Conservation (phyloP, 2,797 vertebrate genomes). For the Cygnus olor region DNA sequence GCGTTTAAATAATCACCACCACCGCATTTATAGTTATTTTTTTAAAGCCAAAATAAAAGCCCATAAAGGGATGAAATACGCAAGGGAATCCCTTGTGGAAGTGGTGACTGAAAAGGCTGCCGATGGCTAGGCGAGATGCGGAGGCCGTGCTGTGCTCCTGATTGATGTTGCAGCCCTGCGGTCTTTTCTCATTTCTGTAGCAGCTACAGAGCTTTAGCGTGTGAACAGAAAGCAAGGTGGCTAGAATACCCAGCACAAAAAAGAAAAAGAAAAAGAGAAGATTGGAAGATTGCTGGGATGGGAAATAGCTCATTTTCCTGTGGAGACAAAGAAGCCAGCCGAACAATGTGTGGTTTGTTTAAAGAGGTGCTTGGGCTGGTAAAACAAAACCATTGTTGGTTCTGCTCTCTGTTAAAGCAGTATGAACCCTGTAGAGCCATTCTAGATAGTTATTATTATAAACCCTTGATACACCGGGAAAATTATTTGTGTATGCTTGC, state of each 20-base stretch:
- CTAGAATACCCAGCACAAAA: background rate
- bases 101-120: background rate
- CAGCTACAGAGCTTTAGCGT: accelerated
- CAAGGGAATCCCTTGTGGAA: background rate
- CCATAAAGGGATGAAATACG: background rate
- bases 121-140: background rate
- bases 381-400: accelerated
- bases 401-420: background rate
- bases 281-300: background rate
- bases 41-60: background rate
- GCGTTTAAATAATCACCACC: background rate
- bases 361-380: background rate
- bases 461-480: background rate
- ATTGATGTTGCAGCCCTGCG: background rate
- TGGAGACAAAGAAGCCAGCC: accelerated
- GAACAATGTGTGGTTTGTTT: accelerated
- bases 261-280: background rate
- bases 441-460: background rate
- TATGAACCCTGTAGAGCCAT: background rate
- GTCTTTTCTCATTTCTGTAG: background rate
- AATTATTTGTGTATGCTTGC: background rate
- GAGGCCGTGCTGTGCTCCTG: background rate
- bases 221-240: background rate
- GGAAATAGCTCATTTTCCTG: background rate
- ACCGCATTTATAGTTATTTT: background rate